Conservation (phyloP, 1,140 invertebrate species). For the Rhyacophila brunnea region DNA sequence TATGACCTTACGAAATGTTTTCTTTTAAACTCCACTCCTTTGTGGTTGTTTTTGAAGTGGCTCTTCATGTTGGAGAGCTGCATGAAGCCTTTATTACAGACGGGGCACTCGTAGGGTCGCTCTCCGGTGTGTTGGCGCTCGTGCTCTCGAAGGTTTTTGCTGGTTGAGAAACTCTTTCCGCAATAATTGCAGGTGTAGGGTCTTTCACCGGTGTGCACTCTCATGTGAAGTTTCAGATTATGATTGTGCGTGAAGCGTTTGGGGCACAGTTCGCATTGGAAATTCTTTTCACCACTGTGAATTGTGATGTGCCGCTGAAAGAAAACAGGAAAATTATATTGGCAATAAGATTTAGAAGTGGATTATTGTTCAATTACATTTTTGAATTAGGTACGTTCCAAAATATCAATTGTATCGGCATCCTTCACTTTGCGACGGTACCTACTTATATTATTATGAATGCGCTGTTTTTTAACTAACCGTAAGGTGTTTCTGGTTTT, state of each 20-base stretch:
- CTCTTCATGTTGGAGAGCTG: slow-evolving; percentile 33
- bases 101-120: slow-evolving; percentile 53
- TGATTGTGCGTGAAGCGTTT: slow-evolving; percentile 37
- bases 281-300: slow-evolving; percentile 50
- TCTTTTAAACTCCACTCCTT: not conserved
- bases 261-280: slow-evolving; percentile 47
- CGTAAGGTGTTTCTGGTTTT: too few relatives aligned
- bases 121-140: slow-evolving; percentile 48
- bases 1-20: too few relatives aligned
- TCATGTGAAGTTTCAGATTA: slow-evolving; percentile 32
- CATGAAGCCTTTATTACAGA: slow-evolving; percentile 50
- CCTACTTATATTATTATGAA: too few relatives aligned
- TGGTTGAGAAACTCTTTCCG: slow-evolving; percentile 40
- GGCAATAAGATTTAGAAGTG: too few relatives aligned
- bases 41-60: slow-evolving; percentile 14
- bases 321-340: not conserved
- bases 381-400: too few relatives aligned
- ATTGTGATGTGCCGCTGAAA: slow-evolving; percentile 41
- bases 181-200: slow-evolving; percentile 36
- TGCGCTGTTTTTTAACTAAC: too few relatives aligned
- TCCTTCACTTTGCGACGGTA: too few relatives aligned
- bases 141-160: slow-evolving; percentile 44
- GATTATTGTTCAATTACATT: too few relatives aligned
- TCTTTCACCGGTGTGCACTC: slow-evolving; percentile 32
- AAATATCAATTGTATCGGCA: too few relatives aligned